These are phyloP conservation scores for Choreutis nemorana DNA, from an alignment of 2,888 invertebrate species.

Conservation along the genomic window DNA sequence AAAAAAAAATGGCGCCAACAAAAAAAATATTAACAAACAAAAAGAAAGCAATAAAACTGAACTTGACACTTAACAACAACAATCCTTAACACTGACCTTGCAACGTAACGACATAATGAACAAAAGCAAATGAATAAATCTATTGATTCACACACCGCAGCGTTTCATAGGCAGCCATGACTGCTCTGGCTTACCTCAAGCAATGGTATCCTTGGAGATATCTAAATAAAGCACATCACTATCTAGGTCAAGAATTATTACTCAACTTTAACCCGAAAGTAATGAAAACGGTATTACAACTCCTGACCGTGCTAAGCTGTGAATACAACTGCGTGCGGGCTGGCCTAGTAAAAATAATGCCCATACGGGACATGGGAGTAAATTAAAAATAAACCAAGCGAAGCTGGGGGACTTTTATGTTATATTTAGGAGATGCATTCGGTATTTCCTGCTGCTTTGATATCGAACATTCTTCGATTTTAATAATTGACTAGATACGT, in stretches of 20 bases:
- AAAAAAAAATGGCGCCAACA: too few relatives aligned
- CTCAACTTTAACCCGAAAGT: constrained; percentile 15
- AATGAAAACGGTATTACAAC: constrained; percentile 15
- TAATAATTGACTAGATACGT: too few relatives aligned
- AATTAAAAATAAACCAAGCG: constrained; percentile 55
- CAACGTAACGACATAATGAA: too few relatives aligned
- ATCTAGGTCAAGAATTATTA: constrained; percentile 50
- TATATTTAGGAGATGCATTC: constrained; percentile 48
- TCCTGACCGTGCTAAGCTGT: constrained; percentile 20
- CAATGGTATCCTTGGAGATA: constrained; percentile 24
- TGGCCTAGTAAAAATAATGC: constrained; percentile 43
- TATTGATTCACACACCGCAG: too few relatives aligned
- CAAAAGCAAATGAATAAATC: too few relatives aligned
- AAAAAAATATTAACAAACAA: too few relatives aligned
- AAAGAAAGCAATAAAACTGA: too few relatives aligned
- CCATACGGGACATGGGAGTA: constrained; percentile 34
- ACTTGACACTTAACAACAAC: too few relatives aligned
- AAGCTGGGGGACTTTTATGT: constrained; percentile 47
- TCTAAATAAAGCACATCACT: constrained; percentile 30
- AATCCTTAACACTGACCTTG: too few relatives aligned
- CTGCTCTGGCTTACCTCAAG: too few relatives aligned
- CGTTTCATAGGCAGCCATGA: too few relatives aligned
- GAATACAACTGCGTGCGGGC: constrained; percentile 34
- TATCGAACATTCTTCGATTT: too few relatives aligned
- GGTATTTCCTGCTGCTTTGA: constrained; percentile 14